Base-by-base conservation (phyloP, 1,140 invertebrate genomes). In the Atta cephalotes region DNA sequence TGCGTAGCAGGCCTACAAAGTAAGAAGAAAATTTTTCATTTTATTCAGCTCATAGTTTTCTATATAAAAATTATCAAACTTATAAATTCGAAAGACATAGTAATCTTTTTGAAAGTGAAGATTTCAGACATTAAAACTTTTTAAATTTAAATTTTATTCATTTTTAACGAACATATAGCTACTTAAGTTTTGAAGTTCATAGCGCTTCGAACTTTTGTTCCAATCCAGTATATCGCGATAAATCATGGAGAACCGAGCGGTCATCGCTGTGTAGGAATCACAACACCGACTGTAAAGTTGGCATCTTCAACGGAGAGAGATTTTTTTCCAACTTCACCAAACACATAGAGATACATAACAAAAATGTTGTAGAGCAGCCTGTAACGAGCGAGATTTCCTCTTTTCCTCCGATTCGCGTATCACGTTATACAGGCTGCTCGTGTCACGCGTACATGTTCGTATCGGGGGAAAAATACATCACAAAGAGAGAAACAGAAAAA, bases 371-470 rank as follows among this genome's bases (percentile, higher is more conserved):
- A 77, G 56, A 62, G 74, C 56, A 76, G 71, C 74, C 68, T 79
- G 74, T 89, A 89, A 89, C 87, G 77, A 89, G 88, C 58, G 77
- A 74, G 60, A 56, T 71, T 58, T 72, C 35, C 85, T 80, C 28
- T 18, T 60, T 56, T 49, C 14, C 56, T 58, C 4, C 7, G 62
- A 66, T 45, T 77, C 74, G 28, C 35, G 60, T 63, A 70, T 84
- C 70, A 82, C 53, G 18, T 39, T 25, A 21, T 31, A 18, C 78
- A 14, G n/a, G 49, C 21, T 21, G 70, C 25, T 51, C 80, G 56
- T 76, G 56, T 74, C 70, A 49, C 39, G 9, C 14, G 39, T 10
- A 18, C 56, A 12, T 5, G 28, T n/a, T 25, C 39, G 25, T 16
- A 35, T 45, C 70, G 76, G 5, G 3, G 3, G 4, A 39, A 25